These are phyloP conservation scores for Lapara coniferarum DNA, from an alignment of 2,888 invertebrate genomes.

Conservation along the genomic window DNA sequence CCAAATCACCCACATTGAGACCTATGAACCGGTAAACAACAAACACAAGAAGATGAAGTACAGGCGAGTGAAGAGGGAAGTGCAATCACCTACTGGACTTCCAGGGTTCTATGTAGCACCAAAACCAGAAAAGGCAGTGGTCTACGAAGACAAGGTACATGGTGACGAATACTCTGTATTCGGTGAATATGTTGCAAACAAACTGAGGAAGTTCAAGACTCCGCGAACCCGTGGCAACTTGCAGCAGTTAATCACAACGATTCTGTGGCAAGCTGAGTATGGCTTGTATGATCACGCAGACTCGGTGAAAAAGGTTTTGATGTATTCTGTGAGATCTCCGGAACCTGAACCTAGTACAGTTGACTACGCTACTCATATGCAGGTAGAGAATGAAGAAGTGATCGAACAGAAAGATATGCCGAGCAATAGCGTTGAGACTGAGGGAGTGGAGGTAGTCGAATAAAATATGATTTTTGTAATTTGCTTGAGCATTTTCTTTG, in stretches of 20 bases:
- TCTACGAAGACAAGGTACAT: conserved; percentile 46
- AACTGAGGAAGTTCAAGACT: conserved; percentile 66
- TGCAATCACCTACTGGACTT: conserved; percentile 56
- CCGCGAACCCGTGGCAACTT: conserved; percentile 67
- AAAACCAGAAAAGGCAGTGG: conserved; percentile 43
- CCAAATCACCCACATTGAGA: conserved; percentile 56
- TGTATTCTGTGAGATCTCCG: conserved; percentile 56
- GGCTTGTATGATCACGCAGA: conserved; percentile 72
- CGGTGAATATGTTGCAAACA: conserved; percentile 76
- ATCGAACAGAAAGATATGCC: conserved; percentile 30
- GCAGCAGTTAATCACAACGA: conserved; percentile 74
- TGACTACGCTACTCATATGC: conserved; percentile 34
- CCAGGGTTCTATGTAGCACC: conserved; percentile 50
- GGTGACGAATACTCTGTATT: conserved; percentile 74
- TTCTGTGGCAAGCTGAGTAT: conserved; percentile 77
- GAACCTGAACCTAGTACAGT: conserved; percentile 34
- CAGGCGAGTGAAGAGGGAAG: conserved; percentile 68
- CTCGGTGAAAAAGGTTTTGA: conserved; percentile 65
- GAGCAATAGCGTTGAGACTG: conserved; percentile 41
- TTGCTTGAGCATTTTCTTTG: not conserved
- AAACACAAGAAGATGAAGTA: conserved; percentile 57
- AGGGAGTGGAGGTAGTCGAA: conserved; percentile 31
- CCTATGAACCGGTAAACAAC: conserved; percentile 55
- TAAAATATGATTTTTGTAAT: not conserved
- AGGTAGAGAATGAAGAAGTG: conserved; percentile 41